phyloP scores from a whole-genome alignment of 2,113 vertebrate genomes.

The Camarhynchus parvulus region DNA sequence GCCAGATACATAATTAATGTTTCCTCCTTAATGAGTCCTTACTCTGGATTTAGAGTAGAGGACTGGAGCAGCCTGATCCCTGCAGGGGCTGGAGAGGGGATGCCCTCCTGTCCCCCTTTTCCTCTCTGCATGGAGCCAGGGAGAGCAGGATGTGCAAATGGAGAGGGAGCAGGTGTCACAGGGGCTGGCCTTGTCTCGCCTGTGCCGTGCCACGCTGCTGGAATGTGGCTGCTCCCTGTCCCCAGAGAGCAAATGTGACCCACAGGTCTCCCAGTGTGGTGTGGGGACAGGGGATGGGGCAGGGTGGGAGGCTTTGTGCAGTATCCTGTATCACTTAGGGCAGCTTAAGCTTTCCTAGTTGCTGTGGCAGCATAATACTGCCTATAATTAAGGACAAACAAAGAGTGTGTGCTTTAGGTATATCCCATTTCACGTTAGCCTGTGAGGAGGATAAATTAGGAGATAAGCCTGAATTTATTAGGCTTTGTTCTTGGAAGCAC shows the following conservation, averaged over 20 bases:
- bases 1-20: background rate
- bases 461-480: slow-evolving; percentile 52
- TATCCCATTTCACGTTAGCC: slow-evolving; percentile 1
- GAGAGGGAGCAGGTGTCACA: accelerated
- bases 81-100: background rate
- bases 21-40: background rate
- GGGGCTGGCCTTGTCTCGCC: background rate
- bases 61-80: background rate
- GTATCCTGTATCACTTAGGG: slow-evolving; percentile 6
- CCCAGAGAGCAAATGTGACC: background rate
- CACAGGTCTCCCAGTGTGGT: accelerated
- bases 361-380: slow-evolving; percentile 57
- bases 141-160: background rate
- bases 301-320: background rate
- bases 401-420: background rate
- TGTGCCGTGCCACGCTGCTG: background rate
- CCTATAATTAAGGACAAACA: slow-evolving; percentile 59
- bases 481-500: slow-evolving; percentile 36
- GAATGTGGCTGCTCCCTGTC: slow-evolving; percentile 19
- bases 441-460: background rate
- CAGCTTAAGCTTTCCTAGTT: slow-evolving; percentile 18
- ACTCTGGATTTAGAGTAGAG: background rate
- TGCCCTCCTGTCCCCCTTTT: background rate
- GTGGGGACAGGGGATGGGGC: background rate
- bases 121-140: background rate